Evolutionary conservation across 2,888 invertebrate genomes (phyloP), one percentile per base, ranked within the genome.

Genomic region (Cryptus viduatorius): DNA sequence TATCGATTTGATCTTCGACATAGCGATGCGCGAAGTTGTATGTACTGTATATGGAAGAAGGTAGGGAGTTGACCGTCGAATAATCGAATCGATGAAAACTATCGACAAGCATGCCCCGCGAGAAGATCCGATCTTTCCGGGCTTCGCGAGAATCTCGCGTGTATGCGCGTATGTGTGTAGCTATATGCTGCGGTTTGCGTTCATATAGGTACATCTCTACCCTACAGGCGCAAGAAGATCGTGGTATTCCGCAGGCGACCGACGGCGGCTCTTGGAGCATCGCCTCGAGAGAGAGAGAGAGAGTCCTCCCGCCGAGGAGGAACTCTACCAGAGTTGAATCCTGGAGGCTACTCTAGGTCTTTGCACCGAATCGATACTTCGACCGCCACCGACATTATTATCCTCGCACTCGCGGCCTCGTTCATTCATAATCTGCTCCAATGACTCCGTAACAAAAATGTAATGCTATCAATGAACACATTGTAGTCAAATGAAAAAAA

Each of bases 281-380:
- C 78, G 73, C 73, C 61, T 53, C 75, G 76, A 76, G 61, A 31
- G 31, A 61, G 59, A 61, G 24, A 24, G 24, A n/a, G n/a, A n/a
- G 59, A 61, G 73, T 65, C 76, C 71, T 71, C 64, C 75, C 67
- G 42, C 68, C 78, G 73, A 61, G 68, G 73, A 68, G 73, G 78
- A 73, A 68, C 73, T 78, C 78, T 78, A 81, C 69, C 76, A 59
- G 79, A 65, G 71, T 79, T 59, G 61, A 37, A 71, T 59, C 65
- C 83, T 59, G 59, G 79, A 79, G 83, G 83, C 53, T 79, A 83
- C 83, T 83, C 83, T 65, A 71, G 83, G 83, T 83, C 83, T 72
- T 83, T 83, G 83, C 83, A 83, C 83, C 83, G 76, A 82, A 82
- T 82, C 73, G 73, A 73, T 78, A 78, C 61, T 50, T 59, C 48